Conservation (phyloP, 2,113 vertebrate genomes). For the Synchiropus splendidus region DNA sequence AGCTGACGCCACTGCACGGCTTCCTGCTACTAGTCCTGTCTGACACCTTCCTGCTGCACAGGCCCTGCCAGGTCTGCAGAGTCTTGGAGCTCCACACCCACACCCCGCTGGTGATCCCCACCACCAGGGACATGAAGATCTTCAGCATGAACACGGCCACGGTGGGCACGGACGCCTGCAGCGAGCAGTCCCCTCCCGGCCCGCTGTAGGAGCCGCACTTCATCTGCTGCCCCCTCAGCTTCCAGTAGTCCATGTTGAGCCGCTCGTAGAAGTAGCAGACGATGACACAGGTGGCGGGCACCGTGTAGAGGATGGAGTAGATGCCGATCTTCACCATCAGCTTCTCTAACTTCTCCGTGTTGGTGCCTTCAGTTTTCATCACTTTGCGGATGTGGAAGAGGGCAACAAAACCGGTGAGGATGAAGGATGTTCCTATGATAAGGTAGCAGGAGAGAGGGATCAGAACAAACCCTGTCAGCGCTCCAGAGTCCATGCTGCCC, state of each 20-base stretch:
- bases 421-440: conserved; percentile 89
- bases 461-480: conserved; percentile 87
- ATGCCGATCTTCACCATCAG: conserved; percentile 97
- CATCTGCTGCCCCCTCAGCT: conserved; percentile 73
- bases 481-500: conserved; percentile 78
- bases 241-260: conserved; percentile 93
- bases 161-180: conserved; percentile 83
- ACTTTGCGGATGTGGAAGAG: conserved; percentile 96
- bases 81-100: conserved; percentile 99
- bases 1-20: conserved; percentile 76
- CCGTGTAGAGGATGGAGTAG: conserved; percentile 95
- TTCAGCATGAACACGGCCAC: conserved; percentile 98
- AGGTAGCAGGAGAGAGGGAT: conserved; percentile 91
- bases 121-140: conserved; percentile 97
- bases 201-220: conserved; percentile 68
- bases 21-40: conserved; percentile 81
- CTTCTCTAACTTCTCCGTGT: conserved; percentile 97
- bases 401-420: conserved; percentile 91
- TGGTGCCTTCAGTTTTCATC: conserved; percentile 95
- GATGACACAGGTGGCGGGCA: conserved; percentile 94
- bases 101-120: conserved; percentile 95
- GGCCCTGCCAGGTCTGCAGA: conserved; percentile 92
- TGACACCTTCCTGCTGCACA: conserved; percentile 84
- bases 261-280: conserved; percentile 96
- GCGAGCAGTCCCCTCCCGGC: conserved; percentile 74